phyloP scores from a whole-genome alignment of 2,888 invertebrate genomes.

The Temnothorax rugatulus region DNA sequence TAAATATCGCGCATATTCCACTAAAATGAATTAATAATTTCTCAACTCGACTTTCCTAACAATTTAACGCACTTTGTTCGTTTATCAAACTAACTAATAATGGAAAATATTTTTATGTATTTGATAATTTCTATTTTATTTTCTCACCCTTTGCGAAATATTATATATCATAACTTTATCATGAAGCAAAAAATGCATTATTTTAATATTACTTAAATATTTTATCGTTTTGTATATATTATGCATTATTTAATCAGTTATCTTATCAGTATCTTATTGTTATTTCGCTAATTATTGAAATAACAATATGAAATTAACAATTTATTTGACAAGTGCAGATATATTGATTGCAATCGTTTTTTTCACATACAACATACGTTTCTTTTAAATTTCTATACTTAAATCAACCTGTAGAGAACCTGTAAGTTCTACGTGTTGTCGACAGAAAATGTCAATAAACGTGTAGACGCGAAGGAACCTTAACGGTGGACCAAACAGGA shows the following conservation, averaged over 20 bases:
- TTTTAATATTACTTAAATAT: background rate
- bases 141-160: background rate
- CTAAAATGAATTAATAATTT: background rate
- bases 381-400: background rate
- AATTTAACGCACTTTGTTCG: background rate
- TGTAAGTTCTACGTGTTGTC: slow-evolving; percentile 62
- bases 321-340: background rate
- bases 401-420: slow-evolving; percentile 57
- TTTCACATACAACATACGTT: background rate
- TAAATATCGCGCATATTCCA: background rate
- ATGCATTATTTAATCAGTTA: background rate
- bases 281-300: background rate
- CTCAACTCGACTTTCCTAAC: background rate
- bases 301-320: background rate
- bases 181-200: background rate
- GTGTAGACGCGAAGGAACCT: slow-evolving; percentile 66
- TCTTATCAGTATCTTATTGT: background rate
- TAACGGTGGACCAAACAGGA: slow-evolving; percentile 75
- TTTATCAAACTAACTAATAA: background rate
- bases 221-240: background rate
- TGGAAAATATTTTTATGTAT: background rate
- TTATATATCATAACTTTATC: background rate
- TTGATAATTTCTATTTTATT: background rate
- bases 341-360: background rate
- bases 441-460: slow-evolving; percentile 77